Evolutionary conservation across 2,113 vertebrate species (phyloP).

Genomic region (Otocyon megalotis): DNA sequence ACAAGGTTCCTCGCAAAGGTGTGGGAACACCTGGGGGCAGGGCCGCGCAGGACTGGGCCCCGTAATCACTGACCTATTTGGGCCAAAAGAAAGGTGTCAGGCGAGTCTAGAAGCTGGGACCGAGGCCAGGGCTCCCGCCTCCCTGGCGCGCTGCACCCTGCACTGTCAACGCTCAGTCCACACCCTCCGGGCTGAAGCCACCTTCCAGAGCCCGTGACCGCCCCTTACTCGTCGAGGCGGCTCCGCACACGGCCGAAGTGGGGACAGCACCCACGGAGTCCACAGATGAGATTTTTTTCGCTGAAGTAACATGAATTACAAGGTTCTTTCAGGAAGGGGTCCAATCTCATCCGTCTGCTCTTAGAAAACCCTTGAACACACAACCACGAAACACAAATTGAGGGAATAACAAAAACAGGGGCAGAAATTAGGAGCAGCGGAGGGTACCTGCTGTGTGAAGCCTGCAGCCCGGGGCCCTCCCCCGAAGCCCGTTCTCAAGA

Average conservation of each 20-base stretch:
- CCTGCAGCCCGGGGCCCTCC: background rate
- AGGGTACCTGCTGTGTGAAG: background rate
- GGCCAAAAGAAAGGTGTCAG: conserved; percentile 10
- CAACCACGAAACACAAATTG: background rate
- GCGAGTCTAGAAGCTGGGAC: background rate
- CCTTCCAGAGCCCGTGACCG: background rate
- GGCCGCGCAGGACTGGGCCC: background rate
- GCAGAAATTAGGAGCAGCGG: conserved; percentile 1
- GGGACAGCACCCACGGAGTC: background rate
- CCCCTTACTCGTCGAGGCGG: background rate
- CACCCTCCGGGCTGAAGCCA: background rate
- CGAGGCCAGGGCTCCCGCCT: background rate
- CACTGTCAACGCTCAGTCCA: background rate
- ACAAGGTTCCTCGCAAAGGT: no score
- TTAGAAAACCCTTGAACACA: background rate
- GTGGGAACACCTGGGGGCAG: background rate
- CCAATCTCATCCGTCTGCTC: background rate
- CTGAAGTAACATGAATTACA: background rate
- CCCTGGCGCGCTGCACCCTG: background rate
- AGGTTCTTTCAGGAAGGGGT: conserved; percentile 21
- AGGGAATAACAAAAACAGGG: background rate
- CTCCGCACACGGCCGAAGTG: background rate
- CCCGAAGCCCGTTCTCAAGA: background rate
- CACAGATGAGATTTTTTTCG: background rate
- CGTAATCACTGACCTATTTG: background rate